Conservation (phyloP, 2,113 vertebrate genomes). For the Tricholaema leucomelas region DNA sequence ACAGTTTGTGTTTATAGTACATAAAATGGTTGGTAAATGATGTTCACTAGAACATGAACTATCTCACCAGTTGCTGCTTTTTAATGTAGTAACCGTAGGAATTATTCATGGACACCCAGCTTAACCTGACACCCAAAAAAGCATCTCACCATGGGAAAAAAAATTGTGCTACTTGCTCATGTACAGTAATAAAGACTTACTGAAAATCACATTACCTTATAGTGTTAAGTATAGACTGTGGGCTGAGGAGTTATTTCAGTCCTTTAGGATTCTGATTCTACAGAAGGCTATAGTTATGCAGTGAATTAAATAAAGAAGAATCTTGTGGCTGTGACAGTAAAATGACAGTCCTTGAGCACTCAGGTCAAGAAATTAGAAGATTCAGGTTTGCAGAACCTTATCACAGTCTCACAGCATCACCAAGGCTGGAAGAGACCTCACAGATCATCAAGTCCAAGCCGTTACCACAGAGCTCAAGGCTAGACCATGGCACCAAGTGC, state of each 20-base stretch:
- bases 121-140: neutral
- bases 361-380: neutral
- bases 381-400: neutral
- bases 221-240: neutral
- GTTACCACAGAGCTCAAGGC: no score
- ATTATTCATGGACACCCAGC: neutral
- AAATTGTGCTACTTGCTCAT: neutral
- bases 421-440: no score
- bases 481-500: no score
- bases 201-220: neutral
- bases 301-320: neutral
- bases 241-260: constrained; percentile 20
- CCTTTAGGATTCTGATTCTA: neutral
- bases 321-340: neutral
- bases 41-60: neutral
- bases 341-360: constrained; percentile 1
- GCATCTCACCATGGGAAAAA: neutral
- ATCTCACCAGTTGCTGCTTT: neutral
- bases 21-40: neutral
- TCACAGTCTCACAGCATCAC: no score
- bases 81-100: neutral
- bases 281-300: neutral
- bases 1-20: neutral
- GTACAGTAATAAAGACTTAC: neutral
- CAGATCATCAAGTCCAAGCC: no score